Percentiles rank a stretch among this genome's conserved stretches.
phyloP scores from a whole-genome alignment of 2,113 vertebrate species.

The Amphilophus citrinellus region DNA sequence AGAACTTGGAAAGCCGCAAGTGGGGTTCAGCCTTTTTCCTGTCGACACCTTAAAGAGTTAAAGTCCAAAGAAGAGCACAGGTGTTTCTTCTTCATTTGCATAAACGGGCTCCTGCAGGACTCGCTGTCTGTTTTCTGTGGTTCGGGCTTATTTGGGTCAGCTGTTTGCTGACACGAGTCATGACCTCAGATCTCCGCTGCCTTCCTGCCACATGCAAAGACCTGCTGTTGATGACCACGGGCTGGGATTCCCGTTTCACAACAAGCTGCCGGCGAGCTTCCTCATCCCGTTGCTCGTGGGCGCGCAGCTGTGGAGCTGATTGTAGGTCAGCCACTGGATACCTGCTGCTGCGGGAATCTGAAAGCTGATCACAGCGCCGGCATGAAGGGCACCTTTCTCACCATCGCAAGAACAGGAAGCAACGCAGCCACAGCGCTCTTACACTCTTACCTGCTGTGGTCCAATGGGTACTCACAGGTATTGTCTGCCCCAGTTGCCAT shows the following conservation, averaged over 20 bases:
- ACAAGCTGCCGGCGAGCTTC: slow-evolving; percentile 25
- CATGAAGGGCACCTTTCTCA: slow-evolving; percentile 53
- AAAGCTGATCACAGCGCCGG: slow-evolving; percentile 46
- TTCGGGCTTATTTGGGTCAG: background rate
- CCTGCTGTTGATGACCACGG: background rate
- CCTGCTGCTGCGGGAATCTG: slow-evolving; percentile 13
- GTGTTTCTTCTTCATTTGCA: background rate
- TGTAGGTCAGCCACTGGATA: slow-evolving; percentile 3
- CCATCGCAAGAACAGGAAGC: background rate
- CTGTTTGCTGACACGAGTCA: background rate
- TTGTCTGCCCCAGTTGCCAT: slow-evolving; percentile 69
- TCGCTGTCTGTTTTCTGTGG: background rate
- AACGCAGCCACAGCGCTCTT: background rate
- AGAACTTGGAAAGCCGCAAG: background rate
- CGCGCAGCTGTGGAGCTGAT: background rate
- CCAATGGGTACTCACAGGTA: slow-evolving; percentile 23
- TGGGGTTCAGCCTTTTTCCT: fast-evolving
- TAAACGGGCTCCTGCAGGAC: background rate
- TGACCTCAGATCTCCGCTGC: background rate
- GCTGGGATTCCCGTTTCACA: slow-evolving; percentile 31
- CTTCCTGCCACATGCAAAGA: background rate
- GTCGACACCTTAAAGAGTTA: fast-evolving
- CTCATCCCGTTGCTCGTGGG: background rate
- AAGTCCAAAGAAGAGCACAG: fast-evolving
- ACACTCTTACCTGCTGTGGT: background rate